Base-by-base conservation (phyloP, 2,113 vertebrate genomes). In the Eurystomus gularis region DNA sequence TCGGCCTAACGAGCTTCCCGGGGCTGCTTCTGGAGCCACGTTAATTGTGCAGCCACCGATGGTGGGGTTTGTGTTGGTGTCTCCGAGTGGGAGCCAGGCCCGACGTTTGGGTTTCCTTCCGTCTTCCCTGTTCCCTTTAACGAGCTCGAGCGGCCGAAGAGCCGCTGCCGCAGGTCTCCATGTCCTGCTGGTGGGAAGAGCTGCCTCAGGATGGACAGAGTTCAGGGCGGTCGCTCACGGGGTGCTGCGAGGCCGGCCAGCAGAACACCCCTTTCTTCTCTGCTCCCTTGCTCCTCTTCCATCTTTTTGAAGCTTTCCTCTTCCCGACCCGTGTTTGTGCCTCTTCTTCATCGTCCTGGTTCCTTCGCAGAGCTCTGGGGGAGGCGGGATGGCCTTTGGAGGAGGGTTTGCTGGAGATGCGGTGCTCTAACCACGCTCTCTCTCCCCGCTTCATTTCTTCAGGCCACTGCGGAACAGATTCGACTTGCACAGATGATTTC, bases 401-500 rank as follows among this genome's bases (percentile, higher is more conserved):
- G 70, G 64, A 4, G 15, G 15, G 14, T 20, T 54, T 25, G 19
- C 19, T 57, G 48, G 54, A 69, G 72, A 9, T 7, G 9, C 0
- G 2, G 13, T 0, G 1, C 24, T 61, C 57, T 95, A 26, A 82
- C 11, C 4, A 0, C 2, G 0, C 16, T 26, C 70, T 65, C 23
- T 55, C 73, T 46, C 58, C 68, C 2, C 18, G 0, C 35, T 20
- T 4, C 3, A 1, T 93, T 35, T 71, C 42, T 60, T 64, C 93
- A 99, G 99, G 99, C 99, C 89, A 99, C 99, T 52, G 99, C 99
- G 10, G 99, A 99, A 98, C 99, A 99, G 97, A 99, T 99, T 97
- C 98, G 99, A 98, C 99, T 99, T 93, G 99, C 99, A 95, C 99
- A 99, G 99, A 99, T 99, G 99, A 99, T 99, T 98, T 99, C 99